Evolutionary conservation across 53 echinoderm and acorn worm species (phyloP).

Genomic region (Pentamera pediparva): DNA sequence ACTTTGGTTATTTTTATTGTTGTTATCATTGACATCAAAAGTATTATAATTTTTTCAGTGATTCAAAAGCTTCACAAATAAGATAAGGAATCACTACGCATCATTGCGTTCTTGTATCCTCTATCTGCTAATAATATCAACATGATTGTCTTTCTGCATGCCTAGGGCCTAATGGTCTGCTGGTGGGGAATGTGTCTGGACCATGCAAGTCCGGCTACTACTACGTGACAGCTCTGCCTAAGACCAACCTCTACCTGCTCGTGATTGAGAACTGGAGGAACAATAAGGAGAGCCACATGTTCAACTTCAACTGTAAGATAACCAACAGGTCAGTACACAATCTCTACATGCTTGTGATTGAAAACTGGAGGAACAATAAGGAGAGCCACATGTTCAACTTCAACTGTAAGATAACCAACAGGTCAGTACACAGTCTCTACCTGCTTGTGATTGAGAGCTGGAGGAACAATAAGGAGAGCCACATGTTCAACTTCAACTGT

Average conservation of each 20-base stretch:
- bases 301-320: slow-evolving; percentile 97
- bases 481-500: slow-evolving; percentile 93
- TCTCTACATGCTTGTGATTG: slow-evolving; percentile 66
- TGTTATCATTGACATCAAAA: too few species aligned
- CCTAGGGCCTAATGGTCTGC: slow-evolving; percentile 77
- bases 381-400: slow-evolving; percentile 73
- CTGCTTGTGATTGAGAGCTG: slow-evolving; percentile 84
- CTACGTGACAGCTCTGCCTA: slow-evolving; percentile 83
- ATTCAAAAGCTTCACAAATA: too few species aligned
- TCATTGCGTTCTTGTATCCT: not conserved
- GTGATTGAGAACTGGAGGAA: slow-evolving; percentile 89
- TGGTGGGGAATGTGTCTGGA: slow-evolving; percentile 87
- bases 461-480: slow-evolving; percentile 60
- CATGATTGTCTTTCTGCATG: not conserved
- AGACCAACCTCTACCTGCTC: slow-evolving; percentile 86
- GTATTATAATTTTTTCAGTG: too few species aligned
- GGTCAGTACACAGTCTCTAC: slow-evolving; percentile 67
- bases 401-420: slow-evolving; percentile 87
- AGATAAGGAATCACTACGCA: too few species aligned
- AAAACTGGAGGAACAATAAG: slow-evolving; percentile 67
- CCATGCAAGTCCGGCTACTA: slow-evolving; percentile 97
- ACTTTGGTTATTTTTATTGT: too few species aligned
- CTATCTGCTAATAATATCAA: not conserved
- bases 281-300: slow-evolving; percentile 50
- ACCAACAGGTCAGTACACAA: slow-evolving; percentile 65